Conservation (phyloP, 2,888 invertebrate genomes). For the Cosmia pyralina region DNA sequence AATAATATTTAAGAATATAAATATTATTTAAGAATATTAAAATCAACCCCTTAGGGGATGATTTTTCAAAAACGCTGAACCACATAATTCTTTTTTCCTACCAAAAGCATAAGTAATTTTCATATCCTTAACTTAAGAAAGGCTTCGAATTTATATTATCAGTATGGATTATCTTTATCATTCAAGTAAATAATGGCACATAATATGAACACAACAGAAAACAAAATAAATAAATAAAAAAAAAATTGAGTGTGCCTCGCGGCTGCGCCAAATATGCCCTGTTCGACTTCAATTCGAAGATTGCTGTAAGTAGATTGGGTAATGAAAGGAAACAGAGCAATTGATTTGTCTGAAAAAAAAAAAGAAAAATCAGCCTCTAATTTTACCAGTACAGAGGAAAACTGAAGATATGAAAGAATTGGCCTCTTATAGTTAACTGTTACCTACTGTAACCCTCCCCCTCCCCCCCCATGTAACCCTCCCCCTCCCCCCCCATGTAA, state of each 20-base stretch:
- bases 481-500: no score
- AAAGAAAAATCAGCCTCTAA: background rate
- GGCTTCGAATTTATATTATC: no score
- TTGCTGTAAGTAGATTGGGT: background rate
- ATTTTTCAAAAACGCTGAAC: no score
- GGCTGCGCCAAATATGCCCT: background rate
- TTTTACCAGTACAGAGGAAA: background rate
- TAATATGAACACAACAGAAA: background rate
- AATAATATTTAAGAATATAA: no score
- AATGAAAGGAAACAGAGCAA: background rate
- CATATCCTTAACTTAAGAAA: no score
- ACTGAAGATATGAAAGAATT: background rate
- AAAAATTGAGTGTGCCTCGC: background rate
- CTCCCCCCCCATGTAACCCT: no score
- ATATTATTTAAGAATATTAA: no score
- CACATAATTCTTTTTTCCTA: no score
- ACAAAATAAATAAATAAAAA: background rate
- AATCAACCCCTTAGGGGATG: no score
- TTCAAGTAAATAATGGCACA: background rate
- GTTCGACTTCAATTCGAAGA: background rate
- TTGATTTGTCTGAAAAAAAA: background rate
- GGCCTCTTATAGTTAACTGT: background rate
- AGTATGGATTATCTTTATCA: no score
- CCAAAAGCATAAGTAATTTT: no score
- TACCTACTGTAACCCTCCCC: no score